Evolutionary conservation across 2,113 vertebrate genomes (phyloP).

Genomic region (Pan troglodytes): DNA sequence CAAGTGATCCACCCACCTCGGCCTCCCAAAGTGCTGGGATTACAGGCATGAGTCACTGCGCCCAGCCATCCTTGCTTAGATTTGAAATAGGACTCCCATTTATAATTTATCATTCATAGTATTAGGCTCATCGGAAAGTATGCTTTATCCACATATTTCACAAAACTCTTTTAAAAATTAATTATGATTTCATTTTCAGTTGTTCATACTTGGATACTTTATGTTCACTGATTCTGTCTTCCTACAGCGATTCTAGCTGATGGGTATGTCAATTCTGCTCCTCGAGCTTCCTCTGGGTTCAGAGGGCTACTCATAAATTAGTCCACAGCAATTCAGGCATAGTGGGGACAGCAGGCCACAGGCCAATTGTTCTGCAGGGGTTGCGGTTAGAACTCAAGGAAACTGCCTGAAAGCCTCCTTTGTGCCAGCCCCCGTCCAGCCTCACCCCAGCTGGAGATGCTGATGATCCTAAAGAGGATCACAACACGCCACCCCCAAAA

Average conservation of each 20-base stretch:
- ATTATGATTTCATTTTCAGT: neutral
- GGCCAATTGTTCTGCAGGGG: neutral
- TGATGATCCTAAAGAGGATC: neutral
- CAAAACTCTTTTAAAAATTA: neutral
- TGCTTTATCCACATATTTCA: neutral
- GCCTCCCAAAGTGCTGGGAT: too few relatives aligned
- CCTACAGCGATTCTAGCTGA: neutral
- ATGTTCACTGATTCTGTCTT: neutral
- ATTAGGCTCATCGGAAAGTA: neutral
- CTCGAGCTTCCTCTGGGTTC: neutral
- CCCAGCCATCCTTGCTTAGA: neutral
- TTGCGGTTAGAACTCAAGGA: neutral
- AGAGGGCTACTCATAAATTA: neutral
- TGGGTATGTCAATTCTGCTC: rapidly evolving
- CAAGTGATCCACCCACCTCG: too few relatives aligned
- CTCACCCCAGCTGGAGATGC: neutral
- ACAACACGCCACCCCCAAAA: neutral
- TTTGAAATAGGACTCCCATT: neutral
- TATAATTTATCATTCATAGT: neutral
- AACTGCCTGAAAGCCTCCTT: neutral
- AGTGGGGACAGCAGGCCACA: neutral
- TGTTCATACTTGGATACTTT: neutral
- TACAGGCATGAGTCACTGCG: too few relatives aligned
- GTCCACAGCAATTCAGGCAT: neutral
- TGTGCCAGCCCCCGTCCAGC: neutral